Evolutionary conservation across 2,113 vertebrate species (phyloP).

Genomic region (Colistium nudipinnis): DNA sequence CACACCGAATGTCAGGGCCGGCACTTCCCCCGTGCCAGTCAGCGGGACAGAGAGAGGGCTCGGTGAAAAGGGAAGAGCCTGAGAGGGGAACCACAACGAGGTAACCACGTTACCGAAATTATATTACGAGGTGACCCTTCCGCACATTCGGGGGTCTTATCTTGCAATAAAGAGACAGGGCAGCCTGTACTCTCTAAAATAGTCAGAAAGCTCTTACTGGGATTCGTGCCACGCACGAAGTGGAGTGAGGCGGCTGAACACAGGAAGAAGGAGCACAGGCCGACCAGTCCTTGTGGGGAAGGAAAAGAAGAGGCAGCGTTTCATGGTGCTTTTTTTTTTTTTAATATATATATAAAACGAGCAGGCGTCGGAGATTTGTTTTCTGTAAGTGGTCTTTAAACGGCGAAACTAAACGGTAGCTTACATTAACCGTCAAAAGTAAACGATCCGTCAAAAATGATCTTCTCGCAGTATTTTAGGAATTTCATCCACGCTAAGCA

Average conservation of each 20-base stretch:
- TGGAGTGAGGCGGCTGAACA: neutral
- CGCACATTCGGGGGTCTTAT: conserved; percentile 14
- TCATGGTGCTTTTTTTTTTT: neutral
- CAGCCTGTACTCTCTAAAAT: conserved; percentile 20
- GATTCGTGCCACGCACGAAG: conserved; percentile 10
- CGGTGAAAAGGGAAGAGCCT: neutral
- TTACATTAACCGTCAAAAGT: neutral
- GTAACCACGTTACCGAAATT: neutral
- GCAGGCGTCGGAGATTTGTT: neutral
- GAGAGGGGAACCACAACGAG: too few species aligned
- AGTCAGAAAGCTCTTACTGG: conserved; percentile 3
- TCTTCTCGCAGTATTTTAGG: neutral
- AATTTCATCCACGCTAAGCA: neutral
- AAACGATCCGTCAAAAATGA: neutral
- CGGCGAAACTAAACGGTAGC: neutral
- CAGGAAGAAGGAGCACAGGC: neutral
- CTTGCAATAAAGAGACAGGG: neutral
- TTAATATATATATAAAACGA: too few species aligned
- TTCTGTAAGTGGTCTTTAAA: neutral
- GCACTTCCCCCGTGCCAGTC: conserved; percentile 5
- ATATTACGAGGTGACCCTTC: neutral
- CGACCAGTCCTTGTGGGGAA: neutral
- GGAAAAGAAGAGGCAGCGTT: neutral
- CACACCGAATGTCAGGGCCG: neutral
- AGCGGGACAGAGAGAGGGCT: neutral